Evolutionary conservation across 2,113 vertebrate genomes (phyloP), one percentile per base, ranked within the genome.

Genomic region (Takifugu flavidus): DNA sequence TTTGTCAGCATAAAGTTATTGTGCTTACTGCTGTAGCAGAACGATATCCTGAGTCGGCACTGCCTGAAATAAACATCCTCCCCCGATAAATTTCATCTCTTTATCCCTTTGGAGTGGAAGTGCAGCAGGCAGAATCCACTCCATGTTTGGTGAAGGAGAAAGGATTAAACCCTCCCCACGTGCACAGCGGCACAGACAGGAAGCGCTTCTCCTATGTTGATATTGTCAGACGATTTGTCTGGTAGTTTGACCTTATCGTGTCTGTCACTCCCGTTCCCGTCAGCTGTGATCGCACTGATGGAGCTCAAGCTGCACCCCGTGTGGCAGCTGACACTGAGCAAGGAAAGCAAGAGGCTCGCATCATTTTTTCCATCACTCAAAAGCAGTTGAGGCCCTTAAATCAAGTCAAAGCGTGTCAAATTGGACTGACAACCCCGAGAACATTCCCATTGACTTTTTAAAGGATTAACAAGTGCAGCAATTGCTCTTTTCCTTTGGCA

Each of bases 1-100:
- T 88, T 84, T 86, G 83, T 86, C 87, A 84, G 83, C 71, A 76
- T 80, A 82, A 89, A 84, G 72, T 77, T 77, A 78, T 87, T 89
- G 82, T 82, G 81, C 74, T 80, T 77, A 72, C 80, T 66, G 71
- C 80, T 62, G 60, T 80, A 82, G 85, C 76, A 67, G 71, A 67
- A 83, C 67, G 76, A 90, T 79, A 75, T 75, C 85, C 82, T 88
- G 82, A 90, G 80, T 78, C 72, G 56, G 83, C 85, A 87, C 61
- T 66, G 80, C 84, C 71, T 81, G 68, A 46, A 69, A 78, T 75
- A 82, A 62, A 72, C 56, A 69, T 58, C 71, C 63, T 67, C 77
- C 65, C 65, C 76, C 65, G 47, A 63, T 74, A 66, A 53, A 70
- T 73, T 75, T 61, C 63, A 85, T 76, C 56, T 70, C 62, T 82